These are phyloP conservation scores for Sarcophaga caerulescens DNA, from an alignment of 2,888 invertebrate species.

Conservation along the genomic window DNA sequence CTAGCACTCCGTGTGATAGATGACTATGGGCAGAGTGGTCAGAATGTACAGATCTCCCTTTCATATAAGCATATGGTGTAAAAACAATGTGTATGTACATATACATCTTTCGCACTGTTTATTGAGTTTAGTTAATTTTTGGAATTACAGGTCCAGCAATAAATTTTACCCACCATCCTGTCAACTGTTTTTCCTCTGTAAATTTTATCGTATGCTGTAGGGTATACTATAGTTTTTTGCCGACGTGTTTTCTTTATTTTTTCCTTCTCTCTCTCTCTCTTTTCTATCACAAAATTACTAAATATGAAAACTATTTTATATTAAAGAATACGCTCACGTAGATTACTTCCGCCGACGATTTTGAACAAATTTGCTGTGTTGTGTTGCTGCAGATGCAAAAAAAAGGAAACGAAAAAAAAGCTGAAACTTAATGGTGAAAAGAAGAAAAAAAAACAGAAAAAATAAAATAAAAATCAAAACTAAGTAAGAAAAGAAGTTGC, in stretches of 20 bases:
- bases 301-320: constrained; percentile 63
- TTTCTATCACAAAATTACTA: constrained; percentile 44
- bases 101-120: too few species aligned
- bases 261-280: background rate
- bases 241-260: constrained; percentile 11
- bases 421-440: background rate
- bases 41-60: too few species aligned
- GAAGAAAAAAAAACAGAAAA: constrained; percentile 27
- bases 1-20: too few species aligned
- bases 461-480: constrained; percentile 18
- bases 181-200: too few species aligned
- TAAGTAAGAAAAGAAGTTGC: constrained; percentile 48
- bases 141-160: too few species aligned
- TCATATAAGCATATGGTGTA: too few species aligned
- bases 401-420: background rate
- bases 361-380: constrained; percentile 60
- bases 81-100: too few species aligned
- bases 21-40: too few species aligned
- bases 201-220: too few species aligned
- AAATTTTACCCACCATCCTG: too few species aligned
- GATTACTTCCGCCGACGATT: constrained; percentile 67
- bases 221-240: background rate
- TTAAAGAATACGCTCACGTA: constrained; percentile 65
- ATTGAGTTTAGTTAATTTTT: too few species aligned
- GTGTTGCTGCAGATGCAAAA: background rate